Conservation (phyloP, 1,140 invertebrate species). For the Pantala flavescens region DNA sequence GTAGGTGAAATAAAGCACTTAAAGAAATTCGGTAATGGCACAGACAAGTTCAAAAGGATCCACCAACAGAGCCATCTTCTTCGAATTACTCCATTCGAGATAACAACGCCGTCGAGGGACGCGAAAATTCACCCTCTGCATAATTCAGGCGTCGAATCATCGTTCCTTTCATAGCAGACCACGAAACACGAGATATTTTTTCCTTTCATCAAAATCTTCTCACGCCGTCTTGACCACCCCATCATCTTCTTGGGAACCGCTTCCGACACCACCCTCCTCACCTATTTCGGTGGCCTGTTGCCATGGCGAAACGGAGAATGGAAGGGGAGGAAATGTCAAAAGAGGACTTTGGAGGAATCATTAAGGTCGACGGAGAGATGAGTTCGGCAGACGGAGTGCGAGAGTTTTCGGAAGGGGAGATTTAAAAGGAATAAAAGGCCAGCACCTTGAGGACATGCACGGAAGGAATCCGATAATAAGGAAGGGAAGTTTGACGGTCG, state of each 20-base stretch:
- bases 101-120: no score
- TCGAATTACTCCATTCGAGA: no score
- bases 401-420: background rate
- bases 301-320: background rate
- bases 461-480: background rate
- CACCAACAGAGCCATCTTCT: no score
- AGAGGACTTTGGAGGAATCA: background rate
- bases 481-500: no score
- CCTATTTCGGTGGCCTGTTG: background rate
- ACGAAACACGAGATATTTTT: background rate
- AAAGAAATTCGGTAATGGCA: no score
- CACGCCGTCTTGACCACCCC: conserved; percentile 5
- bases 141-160: no score
- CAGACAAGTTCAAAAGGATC: no score
- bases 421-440: background rate
- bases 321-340: background rate
- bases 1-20: no score
- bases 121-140: no score
- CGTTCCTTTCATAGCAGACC: no score
- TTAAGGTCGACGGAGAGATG: background rate
- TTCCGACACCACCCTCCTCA: background rate
- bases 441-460: background rate
- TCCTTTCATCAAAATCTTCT: background rate
- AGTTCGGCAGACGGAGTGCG: background rate
- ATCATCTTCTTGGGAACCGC: background rate